Evolutionary conservation across 2,113 vertebrate species (phyloP).

Genomic region (Addax nasomaculatus): DNA sequence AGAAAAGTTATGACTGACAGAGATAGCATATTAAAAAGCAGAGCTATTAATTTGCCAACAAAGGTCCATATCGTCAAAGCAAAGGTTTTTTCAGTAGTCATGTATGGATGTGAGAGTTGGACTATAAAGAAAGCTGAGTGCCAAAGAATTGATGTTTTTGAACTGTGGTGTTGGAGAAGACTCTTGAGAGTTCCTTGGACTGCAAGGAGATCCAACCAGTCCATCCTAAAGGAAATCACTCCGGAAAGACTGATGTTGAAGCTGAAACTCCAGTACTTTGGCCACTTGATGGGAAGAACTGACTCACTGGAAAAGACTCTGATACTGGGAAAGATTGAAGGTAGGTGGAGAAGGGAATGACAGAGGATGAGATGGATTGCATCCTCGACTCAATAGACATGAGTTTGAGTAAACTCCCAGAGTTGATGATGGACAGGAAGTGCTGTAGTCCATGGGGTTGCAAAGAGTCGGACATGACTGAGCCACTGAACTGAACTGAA

Average conservation of each 20-base stretch:
- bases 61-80: not conserved
- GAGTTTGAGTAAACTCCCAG: not conserved
- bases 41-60: not conserved
- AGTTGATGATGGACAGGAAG: not conserved
- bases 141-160: not conserved
- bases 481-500: not conserved
- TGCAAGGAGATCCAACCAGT: not conserved
- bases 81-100: not conserved
- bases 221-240: not conserved
- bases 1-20: not conserved
- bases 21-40: not conserved
- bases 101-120: not conserved
- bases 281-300: not conserved
- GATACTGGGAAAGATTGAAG: not conserved
- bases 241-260: not conserved
- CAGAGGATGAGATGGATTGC: not conserved
- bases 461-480: not conserved
- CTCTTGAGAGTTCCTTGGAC: not conserved
- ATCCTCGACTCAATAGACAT: not conserved
- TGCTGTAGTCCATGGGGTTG: not conserved
- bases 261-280: not conserved
- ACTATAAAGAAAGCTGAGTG: not conserved
- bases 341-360: not conserved
- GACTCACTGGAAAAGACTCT: not conserved
- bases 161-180: not conserved